These are phyloP conservation scores for Vulpes ferrilata DNA, from an alignment of 2,113 vertebrate species.

Conservation along the genomic window DNA sequence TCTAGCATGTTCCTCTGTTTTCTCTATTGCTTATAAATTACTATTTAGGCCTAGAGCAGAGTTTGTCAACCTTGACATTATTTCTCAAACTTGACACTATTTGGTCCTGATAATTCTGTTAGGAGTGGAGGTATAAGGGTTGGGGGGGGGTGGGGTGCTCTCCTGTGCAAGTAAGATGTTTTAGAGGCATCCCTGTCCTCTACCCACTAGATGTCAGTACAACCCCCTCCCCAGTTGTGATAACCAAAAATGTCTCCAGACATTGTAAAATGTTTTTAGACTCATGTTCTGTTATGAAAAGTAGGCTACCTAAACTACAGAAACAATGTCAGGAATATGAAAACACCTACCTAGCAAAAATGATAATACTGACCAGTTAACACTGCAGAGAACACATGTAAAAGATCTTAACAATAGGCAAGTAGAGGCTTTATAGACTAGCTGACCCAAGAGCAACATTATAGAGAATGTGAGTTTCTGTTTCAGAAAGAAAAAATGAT, in stretches of 20 bases:
- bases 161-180: background rate
- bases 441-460: slow-evolving; percentile 84
- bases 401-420: slow-evolving; percentile 93
- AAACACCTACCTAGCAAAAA: slow-evolving; percentile 95
- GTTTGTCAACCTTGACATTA: background rate
- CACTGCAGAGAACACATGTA: slow-evolving; percentile 91
- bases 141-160: background rate
- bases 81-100: background rate
- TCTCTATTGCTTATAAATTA: slow-evolving; percentile 1
- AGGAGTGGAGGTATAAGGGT: background rate
- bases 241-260: background rate
- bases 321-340: slow-evolving; percentile 91
- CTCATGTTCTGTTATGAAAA: background rate
- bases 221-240: slow-evolving; percentile 42
- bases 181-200: background rate
- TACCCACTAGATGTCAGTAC: slow-evolving; percentile 79
- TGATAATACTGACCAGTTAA: slow-evolving; percentile 95
- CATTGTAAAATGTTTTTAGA: slow-evolving; percentile 22
- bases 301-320: background rate
- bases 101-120: background rate
- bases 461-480: slow-evolving; percentile 61
- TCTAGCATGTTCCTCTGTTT: background rate
- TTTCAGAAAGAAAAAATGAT: slow-evolving; percentile 75
- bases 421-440: slow-evolving; percentile 90
- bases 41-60: background rate